Base-by-base conservation (phyloP, 2,888 invertebrate species). In the Amorpha juglandis region DNA sequence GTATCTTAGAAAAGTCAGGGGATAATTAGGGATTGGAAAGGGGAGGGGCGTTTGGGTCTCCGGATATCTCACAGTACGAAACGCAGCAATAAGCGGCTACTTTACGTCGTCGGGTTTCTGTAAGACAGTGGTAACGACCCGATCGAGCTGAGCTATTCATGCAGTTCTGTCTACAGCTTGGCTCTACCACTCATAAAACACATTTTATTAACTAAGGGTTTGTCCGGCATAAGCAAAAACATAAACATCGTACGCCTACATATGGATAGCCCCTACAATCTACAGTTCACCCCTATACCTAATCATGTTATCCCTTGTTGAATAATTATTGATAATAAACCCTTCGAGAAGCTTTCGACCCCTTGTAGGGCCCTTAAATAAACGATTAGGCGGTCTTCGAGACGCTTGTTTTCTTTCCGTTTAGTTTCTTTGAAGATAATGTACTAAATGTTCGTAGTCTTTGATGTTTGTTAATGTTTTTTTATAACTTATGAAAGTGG, bases 261-360 rank as follows among this genome's bases (percentile, higher is more conserved):
- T 14, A 14, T 9, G 14, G 45, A 45, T 45, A 11, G n/a, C 1
- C 42, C 42, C 14, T 12, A 45, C 45, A 45, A 45, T 45, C 45
- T 45, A 45, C 45, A 45, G 14, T 12, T 45, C 45, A 45, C 45
- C 12, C 45, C 45, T 45, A 12, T 12, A 69, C 71, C 76, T 81
- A 80, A 82, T 77, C 76, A 77, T 74, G 73, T 80, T 78, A 77
- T 74, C 73, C 70, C 74, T 71, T 74, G 75, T 73, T 71, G 77
- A 80, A 77, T 83, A 80, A 84, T 84, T 84, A 82, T 78, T 79
- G 79, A 79, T 80, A 82, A 81, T 81, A 79, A 80, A 80, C 78
- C 79, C 78, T 72, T 76, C 64, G 71, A 69, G 73, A 70, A 68
- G 69, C 70, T 73, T 72, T 69, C 64, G 67, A 66, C 68, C 68